A percentile compares a stretch with the other conserved stretches of the same genome.
Conservation (phyloP, 2,113 vertebrate genomes). For the Ptilonorhynchus violaceus region DNA sequence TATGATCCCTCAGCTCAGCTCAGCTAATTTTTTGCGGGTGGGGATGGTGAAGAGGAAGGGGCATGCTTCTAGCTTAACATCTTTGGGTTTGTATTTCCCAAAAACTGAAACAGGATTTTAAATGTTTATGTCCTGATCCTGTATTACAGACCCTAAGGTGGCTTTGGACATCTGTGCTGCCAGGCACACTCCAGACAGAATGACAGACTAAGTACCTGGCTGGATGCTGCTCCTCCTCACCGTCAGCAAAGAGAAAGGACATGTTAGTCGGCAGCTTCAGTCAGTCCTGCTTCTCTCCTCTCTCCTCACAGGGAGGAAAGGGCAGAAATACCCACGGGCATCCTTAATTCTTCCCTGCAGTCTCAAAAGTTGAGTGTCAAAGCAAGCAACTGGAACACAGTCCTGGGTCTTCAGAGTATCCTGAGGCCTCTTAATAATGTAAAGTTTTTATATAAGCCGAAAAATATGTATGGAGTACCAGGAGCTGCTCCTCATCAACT, state of each 20-base stretch:
- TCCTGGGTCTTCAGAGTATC: background rate
- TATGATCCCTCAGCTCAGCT: background rate
- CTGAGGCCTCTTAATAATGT: background rate
- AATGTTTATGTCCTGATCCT: background rate
- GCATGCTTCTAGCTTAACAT: background rate
- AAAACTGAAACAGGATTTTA: background rate
- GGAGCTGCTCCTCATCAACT: background rate
- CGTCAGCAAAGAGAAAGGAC: background rate
- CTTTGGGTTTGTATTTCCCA: background rate
- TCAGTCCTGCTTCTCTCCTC: background rate
- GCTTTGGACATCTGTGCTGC: background rate
- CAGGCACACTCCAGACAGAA: background rate
- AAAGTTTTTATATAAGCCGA: background rate
- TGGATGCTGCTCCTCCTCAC: background rate
- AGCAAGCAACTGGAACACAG: background rate
- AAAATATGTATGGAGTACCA: background rate
- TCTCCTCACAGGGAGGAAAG: background rate
- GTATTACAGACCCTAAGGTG: background rate
- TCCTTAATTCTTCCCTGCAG: background rate
- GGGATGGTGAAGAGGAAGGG: background rate
- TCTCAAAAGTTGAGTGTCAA: background rate
- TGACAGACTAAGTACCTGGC: background rate
- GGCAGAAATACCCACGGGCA: background rate
- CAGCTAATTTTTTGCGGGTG: background rate
- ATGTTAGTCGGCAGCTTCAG: background rate